phyloP scores from a whole-genome alignment of 2,113 vertebrate genomes.

The Alaudala cheleensis region DNA sequence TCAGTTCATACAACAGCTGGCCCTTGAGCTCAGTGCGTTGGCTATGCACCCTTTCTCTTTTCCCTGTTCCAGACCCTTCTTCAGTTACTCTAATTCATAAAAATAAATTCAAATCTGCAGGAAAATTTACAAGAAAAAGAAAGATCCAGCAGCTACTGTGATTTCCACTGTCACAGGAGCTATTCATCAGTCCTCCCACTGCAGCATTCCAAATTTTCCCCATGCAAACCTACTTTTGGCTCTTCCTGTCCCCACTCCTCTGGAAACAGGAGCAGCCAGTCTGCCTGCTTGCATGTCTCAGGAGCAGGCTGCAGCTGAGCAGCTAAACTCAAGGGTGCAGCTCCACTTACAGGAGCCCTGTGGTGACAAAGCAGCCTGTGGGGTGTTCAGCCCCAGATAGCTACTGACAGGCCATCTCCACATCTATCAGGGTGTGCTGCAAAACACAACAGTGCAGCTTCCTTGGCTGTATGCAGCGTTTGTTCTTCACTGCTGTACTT shows the following conservation, averaged over 20 bases:
- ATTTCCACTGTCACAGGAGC: not conserved
- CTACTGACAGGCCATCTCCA: not conserved
- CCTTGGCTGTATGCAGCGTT: not conserved
- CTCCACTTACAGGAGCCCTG: not conserved
- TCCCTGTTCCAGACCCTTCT: not conserved
- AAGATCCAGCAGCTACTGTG: not conserved
- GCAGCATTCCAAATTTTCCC: not conserved
- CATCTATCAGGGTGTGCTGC: not conserved
- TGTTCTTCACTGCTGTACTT: not conserved
- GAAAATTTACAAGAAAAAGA: not conserved
- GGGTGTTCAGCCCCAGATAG: not conserved
- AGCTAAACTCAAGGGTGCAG: not conserved
- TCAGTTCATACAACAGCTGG: not conserved
- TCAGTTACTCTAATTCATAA: not conserved
- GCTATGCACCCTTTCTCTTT: not conserved
- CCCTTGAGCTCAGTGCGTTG: not conserved
- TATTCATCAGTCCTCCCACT: not conserved
- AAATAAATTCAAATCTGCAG: not conserved
- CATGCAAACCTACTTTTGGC: not conserved
- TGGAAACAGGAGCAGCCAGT: not conserved
- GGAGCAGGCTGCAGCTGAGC: not conserved
- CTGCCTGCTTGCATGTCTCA: not conserved
- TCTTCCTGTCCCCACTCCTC: not conserved
- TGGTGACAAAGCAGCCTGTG: not conserved
- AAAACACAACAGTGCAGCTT: not conserved